Conservation (phyloP, 2,797 vertebrate genomes). For the Galago senegalensis region DNA sequence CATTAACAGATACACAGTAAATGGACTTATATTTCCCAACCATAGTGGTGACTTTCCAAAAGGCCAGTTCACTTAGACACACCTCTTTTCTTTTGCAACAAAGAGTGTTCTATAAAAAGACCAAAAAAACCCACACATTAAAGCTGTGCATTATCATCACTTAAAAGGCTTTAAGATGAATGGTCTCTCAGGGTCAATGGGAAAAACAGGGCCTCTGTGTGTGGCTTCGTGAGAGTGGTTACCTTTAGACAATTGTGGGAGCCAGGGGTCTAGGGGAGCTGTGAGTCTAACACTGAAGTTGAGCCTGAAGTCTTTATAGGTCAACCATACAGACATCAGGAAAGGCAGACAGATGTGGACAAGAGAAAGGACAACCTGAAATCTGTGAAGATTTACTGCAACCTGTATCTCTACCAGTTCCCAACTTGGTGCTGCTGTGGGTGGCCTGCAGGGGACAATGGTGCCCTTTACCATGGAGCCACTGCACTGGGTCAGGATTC, state of each 20-base stretch:
- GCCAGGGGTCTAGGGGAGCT: not conserved
- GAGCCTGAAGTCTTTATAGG: not conserved
- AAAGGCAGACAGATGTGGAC: not conserved
- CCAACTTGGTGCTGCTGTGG: not conserved
- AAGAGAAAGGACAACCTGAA: not conserved
- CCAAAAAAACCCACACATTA: not conserved
- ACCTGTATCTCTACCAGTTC: not conserved
- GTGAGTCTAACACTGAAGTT: not conserved
- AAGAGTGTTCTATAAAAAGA: not conserved
- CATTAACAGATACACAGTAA: not conserved
- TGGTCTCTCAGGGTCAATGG: not conserved
- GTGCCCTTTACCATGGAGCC: not conserved
- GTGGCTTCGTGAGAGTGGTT: not conserved
- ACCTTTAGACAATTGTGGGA: not conserved
- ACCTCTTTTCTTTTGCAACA: not conserved
- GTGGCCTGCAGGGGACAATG: not conserved
- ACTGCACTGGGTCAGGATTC: not conserved
- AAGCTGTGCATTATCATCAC: not conserved
- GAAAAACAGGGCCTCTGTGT: not conserved
- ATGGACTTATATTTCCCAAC: not conserved
- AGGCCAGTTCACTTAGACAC: not conserved
- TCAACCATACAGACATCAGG: not conserved
- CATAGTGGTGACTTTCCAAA: not conserved
- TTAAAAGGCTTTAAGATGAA: not conserved
- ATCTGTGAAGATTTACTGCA: not conserved